Evolutionary conservation across 2,888 invertebrate species (phyloP).

Genomic region (Chloroclysta siterata): DNA sequence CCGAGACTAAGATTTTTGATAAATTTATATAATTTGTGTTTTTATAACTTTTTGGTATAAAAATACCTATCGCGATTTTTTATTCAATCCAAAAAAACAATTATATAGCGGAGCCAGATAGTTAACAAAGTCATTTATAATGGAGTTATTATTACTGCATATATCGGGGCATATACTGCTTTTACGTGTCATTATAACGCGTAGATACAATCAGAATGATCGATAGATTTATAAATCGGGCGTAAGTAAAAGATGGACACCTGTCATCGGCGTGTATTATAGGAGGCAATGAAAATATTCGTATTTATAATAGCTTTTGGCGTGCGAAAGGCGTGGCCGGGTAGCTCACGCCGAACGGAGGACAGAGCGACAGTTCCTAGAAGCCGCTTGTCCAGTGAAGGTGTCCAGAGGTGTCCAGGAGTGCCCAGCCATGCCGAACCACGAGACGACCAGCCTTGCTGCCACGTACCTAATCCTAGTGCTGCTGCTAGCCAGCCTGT

Average conservation of each 20-base stretch:
- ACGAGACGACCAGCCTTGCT: conserved; percentile 88
- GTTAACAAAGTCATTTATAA: no score
- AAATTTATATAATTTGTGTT: no score
- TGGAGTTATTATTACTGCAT: no score
- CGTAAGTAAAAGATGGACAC: conserved; percentile 45
- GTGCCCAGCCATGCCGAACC: conserved; percentile 71
- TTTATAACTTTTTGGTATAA: no score
- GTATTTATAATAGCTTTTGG: conserved; percentile 69
- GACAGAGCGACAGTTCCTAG: conserved; percentile 65
- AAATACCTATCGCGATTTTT: no score
- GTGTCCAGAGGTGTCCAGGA: conserved; percentile 57
- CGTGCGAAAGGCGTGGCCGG: conserved; percentile 56
- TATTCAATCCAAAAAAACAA: no score
- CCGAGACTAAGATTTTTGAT: no score
- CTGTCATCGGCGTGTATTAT: conserved; percentile 60
- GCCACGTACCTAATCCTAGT: conserved; percentile 89
- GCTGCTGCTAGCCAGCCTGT: conserved; percentile 86
- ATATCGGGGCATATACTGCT: not conserved
- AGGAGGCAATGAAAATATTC: conserved; percentile 51
- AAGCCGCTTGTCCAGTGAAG: conserved; percentile 70
- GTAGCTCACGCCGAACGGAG: conserved; percentile 56
- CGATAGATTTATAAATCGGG: conserved; percentile 31
- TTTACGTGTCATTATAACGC: not conserved
- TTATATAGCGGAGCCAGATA: no score
- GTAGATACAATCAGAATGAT: not conserved